Percentiles rank a stretch among this genome's conserved stretches.
Evolutionary conservation across 2,888 invertebrate species (phyloP).

Genomic region (Acanthosoma haemorrhoidale): DNA sequence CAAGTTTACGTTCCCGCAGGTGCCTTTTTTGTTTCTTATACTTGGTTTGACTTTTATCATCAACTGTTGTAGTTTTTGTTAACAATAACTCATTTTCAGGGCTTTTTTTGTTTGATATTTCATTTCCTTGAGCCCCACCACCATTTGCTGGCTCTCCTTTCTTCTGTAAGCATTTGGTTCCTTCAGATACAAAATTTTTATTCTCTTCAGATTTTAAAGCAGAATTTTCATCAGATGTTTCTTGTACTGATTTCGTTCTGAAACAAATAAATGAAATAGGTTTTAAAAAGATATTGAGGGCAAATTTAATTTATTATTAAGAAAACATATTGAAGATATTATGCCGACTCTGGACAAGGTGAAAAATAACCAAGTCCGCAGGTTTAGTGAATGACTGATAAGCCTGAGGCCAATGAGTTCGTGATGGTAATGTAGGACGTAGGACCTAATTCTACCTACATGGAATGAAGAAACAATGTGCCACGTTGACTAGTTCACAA

Average conservation of each 20-base stretch:
- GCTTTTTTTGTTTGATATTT: not conserved
- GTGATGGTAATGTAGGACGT: too few species aligned
- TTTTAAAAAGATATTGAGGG: too few species aligned
- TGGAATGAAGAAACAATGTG: too few species aligned
- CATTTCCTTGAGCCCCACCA: not conserved
- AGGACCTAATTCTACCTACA: too few species aligned
- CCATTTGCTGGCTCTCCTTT: not conserved
- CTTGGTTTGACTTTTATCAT: not conserved
- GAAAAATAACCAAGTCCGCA: too few species aligned
- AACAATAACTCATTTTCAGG: slow-evolving; percentile 4
- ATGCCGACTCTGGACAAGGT: too few species aligned
- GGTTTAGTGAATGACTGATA: too few species aligned
- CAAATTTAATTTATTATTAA: too few species aligned
- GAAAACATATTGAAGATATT: too few species aligned
- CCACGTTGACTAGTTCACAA: too few species aligned
- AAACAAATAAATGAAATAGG: not conserved
- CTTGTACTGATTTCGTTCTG: not conserved
- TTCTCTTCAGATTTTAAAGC: not conserved
- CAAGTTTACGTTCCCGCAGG: not conserved
- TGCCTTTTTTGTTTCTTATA: slow-evolving; percentile 4
- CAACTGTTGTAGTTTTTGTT: not conserved
- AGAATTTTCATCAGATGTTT: not conserved
- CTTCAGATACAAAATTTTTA: not conserved
- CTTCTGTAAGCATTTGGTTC: not conserved
- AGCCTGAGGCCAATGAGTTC: too few species aligned